Conservation (phyloP, 1,140 invertebrate genomes). For the Cheumatopsyche charites region DNA sequence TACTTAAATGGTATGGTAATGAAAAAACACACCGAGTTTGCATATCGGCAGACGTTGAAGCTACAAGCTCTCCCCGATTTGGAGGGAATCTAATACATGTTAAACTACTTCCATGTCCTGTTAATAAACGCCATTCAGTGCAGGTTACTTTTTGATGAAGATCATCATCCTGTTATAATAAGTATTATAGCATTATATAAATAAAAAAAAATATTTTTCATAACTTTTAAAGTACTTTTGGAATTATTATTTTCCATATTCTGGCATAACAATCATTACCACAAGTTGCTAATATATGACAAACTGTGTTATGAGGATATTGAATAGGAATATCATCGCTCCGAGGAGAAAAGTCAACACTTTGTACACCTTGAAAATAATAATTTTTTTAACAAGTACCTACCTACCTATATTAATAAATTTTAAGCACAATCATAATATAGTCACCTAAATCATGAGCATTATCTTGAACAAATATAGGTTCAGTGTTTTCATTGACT, state of each 20-base stretch:
- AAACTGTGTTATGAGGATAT: conserved; percentile 20
- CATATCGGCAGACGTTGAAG: conserved; percentile 56
- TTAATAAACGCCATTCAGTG: conserved; percentile 41
- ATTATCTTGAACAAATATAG: conserved; percentile 57
- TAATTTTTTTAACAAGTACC: neutral
- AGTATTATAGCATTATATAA: no score
- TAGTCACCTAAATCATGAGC: conserved; percentile 71
- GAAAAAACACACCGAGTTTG: conserved; percentile 49
- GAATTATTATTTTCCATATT: conserved; percentile 69
- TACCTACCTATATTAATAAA: neutral
- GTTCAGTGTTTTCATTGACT: conserved; percentile 16
- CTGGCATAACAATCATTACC: conserved; percentile 78
- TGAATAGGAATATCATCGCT: conserved; percentile 36
- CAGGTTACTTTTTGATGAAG: conserved; percentile 27
- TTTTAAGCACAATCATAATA: neutral
- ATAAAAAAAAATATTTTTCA: neutral
- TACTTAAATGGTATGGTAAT: conserved; percentile 11
- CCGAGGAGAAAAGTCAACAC: conserved; percentile 42
- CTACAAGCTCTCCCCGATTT: conserved; percentile 53
- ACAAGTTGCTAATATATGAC: conserved; percentile 63
- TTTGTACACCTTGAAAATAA: conserved; percentile 38
- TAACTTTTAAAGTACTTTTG: conserved; percentile 28
- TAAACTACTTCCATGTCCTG: conserved; percentile 62
- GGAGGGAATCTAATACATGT: conserved; percentile 62
- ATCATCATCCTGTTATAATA: conserved; percentile 28